Evolutionary conservation across 2,113 vertebrate genomes (phyloP).

Genomic region (Baryphthengus martii): DNA sequence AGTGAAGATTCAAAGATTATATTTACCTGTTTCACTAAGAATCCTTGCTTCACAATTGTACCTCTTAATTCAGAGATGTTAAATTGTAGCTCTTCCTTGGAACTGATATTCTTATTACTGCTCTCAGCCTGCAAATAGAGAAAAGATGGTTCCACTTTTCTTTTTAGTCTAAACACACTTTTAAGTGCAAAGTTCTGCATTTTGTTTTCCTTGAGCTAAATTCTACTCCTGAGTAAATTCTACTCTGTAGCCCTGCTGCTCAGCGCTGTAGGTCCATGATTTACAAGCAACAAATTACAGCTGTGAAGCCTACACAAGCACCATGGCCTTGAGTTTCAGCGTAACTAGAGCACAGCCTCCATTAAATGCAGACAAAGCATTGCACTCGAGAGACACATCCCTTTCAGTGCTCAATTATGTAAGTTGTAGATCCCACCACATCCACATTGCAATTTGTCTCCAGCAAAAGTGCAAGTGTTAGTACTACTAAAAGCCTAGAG

Average conservation of each 20-base stretch:
- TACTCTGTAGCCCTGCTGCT: neutral
- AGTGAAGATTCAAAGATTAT: neutral
- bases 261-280: neutral
- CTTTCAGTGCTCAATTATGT: neutral
- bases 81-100: conserved; percentile 81
- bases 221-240: neutral
- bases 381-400: neutral
- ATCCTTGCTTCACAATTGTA: conserved; percentile 88
- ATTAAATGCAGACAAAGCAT: neutral
- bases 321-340: neutral
- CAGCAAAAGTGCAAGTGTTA: neutral
- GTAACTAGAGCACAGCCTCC: neutral
- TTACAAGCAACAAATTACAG: neutral
- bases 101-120: conserved; percentile 78
- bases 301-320: neutral
- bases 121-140: conserved; percentile 78
- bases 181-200: neutral
- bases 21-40: conserved; percentile 90
- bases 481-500: neutral
- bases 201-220: neutral
- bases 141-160: neutral
- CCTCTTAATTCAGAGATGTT: conserved; percentile 86
- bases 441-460: neutral
- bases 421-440: neutral
- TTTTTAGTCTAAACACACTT: neutral